A percentile compares a stretch with the other conserved stretches of the same genome.
phyloP scores from a whole-genome alignment of 1,140 invertebrate genomes.

The Marisa cornuarietis region DNA sequence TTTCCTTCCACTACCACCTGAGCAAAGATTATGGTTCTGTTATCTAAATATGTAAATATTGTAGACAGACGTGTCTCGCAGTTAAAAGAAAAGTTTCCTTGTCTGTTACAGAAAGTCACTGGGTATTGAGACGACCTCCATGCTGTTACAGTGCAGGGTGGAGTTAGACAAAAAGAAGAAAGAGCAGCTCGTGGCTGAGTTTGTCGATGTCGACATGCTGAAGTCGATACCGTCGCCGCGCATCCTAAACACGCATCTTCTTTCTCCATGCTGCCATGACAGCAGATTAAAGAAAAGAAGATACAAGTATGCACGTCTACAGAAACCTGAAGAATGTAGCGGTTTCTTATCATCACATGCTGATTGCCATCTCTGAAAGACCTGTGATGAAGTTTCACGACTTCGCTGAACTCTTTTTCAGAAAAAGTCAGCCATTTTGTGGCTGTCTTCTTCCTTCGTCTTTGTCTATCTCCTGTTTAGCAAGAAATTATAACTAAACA shows the following conservation, averaged over 20 bases:
- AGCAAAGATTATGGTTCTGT: no score
- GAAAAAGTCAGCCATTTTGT: no score
- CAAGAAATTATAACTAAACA: no score
- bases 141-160: slow-evolving; percentile 23
- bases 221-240: slow-evolving; percentile 27
- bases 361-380: no score
- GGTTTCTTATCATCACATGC: neutral
- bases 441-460: no score
- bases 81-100: no score
- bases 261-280: slow-evolving; percentile 14
- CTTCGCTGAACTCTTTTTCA: no score
- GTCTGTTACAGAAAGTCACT: slow-evolving; percentile 22
- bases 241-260: slow-evolving; percentile 36
- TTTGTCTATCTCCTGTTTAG: no score
- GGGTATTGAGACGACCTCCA: slow-evolving; percentile 25
- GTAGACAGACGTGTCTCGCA: no score
- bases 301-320: slow-evolving; percentile 12
- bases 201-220: slow-evolving; percentile 18
- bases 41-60: no score
- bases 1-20: no score
- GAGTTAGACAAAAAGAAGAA: slow-evolving; percentile 27
- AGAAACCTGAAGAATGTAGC: neutral
- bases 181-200: slow-evolving; percentile 31
- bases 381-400: no score
- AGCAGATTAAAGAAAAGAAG: neutral